Evolutionary conservation across 2,888 invertebrate species (phyloP), one percentile per base, ranked within the genome.

Genomic region (Hemaris fuciformis): DNA sequence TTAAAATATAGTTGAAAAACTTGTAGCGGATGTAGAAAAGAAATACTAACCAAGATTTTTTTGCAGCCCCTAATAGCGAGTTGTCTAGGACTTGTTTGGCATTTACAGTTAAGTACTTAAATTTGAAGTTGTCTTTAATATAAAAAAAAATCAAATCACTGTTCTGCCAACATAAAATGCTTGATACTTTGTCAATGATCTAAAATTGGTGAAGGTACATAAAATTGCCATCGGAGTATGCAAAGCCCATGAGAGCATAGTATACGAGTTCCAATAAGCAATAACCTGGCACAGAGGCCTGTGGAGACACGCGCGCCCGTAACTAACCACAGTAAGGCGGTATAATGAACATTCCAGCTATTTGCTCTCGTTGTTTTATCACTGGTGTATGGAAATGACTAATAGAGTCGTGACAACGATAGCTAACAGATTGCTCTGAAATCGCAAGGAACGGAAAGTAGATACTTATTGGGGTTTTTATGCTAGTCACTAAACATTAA

Each of bases 221-320:
- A 57, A 38, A 57, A 57, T 23, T 34, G 18, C 22, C 34, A 57
- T 41, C 38, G 23, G 31, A 27, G 53, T 34, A 41, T 41, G 34
- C 34, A 38, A 34, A 41, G 41, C 41, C 38, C 57, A 57, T 22
- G 38, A 57, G 57, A 57, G 22, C 38, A 57, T 57, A 22, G 38
- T 57, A 57, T 57, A 48, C 20, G 34, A 31, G 59, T 38, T 38
- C 42, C 60, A 41, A 60, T 60, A 53, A 34, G 60, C 60, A 60
- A 48, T 60, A 60, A 45, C 45, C 41, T 62, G 42, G 22, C 46
- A 20, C 1, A 27, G 22, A 20, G 25, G 62, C 57, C 58, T 68
- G 68, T 65, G 38, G 34, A 15, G 64, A 61, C 69, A 70, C 68
- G 69, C 68, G 62, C 69, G 31, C 25, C 63, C 69, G 62, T 70